Base-by-base conservation (phyloP, 2,888 invertebrate genomes). In the Chymomyza procnemis region DNA sequence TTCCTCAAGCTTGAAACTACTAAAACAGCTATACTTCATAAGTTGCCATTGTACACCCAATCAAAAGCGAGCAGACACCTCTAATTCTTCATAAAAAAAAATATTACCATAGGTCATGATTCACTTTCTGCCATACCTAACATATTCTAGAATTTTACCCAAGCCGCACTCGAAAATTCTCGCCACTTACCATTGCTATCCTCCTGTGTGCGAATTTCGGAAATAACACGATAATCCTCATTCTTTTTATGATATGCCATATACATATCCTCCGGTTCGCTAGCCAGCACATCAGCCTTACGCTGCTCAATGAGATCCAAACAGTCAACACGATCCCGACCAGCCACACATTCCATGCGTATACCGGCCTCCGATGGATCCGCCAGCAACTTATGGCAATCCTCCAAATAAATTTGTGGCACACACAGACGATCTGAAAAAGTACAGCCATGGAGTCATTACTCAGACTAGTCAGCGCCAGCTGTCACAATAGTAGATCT, bases 241-340 rank as follows among this genome's bases (percentile, higher is more conserved):
- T 95, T 93, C 21, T 93, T 93, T 61, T 93, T 92, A 76, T 94
- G 94, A 54, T 94, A 93, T 0, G 96, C 96, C 54, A 97, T 93
- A 89, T 96, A 97, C 93, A 97, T 96, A 85, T 97, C 96, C 84
- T 97, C 97, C 3, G 97, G 96, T 87, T 97, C 97, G 1, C 95
- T 94, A 6, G 95, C 94, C 26, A 95, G 94, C 65, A 97, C 93
- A 89, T 97, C 97, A 0, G 97, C 97, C 85, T 94, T 93, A 22
- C 95, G 93, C 76, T 94, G 93, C 73, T 95, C 94, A 8, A 97
- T 94, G 89, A 93, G 93, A 69, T 93, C 93, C 81, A 97, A 93
- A 86, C 97, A 97, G 41, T 90, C 89, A 60, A 90, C 80, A 2
- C 95, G 93, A 91, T 96, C 96, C 80, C 95, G 93, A 0, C 95